These are phyloP conservation scores for Gallinago media DNA, from an alignment of 2,113 vertebrate species.

Conservation along the genomic window DNA sequence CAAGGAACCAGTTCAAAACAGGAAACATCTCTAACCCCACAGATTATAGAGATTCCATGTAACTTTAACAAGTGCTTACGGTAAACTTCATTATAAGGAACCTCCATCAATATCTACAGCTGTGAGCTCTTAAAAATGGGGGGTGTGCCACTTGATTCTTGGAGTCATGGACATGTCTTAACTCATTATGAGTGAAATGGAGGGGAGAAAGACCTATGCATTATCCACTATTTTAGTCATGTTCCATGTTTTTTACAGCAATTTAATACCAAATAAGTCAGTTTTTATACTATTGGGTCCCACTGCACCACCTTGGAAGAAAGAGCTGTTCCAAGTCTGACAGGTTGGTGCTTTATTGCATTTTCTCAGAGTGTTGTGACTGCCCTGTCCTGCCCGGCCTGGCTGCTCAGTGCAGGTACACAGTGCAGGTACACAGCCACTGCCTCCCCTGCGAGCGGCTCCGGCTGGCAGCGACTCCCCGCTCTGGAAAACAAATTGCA, in stretches of 20 bases:
- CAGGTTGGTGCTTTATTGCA: not conserved
- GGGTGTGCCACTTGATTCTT: not conserved
- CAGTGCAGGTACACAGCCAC: not conserved
- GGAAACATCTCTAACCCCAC: not conserved
- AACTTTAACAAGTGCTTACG: not conserved
- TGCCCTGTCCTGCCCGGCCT: not conserved
- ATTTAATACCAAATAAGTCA: not conserved
- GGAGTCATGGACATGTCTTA: not conserved
- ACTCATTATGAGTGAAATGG: not conserved
- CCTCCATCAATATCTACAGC: not conserved
- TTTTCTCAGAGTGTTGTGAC: not conserved
- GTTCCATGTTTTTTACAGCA: not conserved
- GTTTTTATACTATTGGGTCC: not conserved
- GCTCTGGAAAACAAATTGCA: conserved; percentile 58
- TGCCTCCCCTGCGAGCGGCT: not conserved
- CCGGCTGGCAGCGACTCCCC: conserved; percentile 17
- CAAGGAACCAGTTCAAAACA: not conserved
- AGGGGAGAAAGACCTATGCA: not conserved
- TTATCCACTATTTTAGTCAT: not conserved
- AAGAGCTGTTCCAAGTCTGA: not conserved
- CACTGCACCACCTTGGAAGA: not conserved
- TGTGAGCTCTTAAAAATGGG: not conserved
- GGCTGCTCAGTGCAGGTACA: not conserved
- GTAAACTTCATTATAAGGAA: not conserved
- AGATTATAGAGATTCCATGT: not conserved